These are phyloP conservation scores for Octopus bimaculoides DNA, from an alignment of 1,140 invertebrate species.

Conservation along the genomic window DNA sequence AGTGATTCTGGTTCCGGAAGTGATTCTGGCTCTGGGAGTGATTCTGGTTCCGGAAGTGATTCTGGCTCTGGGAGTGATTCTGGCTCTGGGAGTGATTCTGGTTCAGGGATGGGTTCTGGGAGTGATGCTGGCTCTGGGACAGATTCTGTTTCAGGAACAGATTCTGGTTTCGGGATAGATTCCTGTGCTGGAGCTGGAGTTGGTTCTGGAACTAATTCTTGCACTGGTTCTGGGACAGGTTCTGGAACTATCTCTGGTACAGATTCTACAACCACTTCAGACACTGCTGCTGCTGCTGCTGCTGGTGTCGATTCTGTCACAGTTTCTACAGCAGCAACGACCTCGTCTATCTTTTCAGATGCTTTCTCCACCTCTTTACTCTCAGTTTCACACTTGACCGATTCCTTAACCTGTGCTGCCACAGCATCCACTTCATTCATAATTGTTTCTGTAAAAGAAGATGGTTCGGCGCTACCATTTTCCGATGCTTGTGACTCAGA, in stretches of 20 bases:
- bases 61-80: conserved; percentile 16
- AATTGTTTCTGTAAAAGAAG: too few relatives aligned
- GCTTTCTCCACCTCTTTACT: too few relatives aligned
- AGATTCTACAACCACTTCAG: conserved; percentile 5
- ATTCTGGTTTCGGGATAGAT: conserved; percentile 2
- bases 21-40: conserved; percentile 1
- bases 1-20: conserved; percentile 11
- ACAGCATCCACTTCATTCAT: too few relatives aligned
- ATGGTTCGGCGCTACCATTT: too few relatives aligned
- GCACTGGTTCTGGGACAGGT: conserved; percentile 5
- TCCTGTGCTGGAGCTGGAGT: background rate
- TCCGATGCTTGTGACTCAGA: too few relatives aligned
- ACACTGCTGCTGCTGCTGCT: background rate
- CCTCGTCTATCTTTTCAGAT: too few relatives aligned
- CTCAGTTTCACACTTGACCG: too few relatives aligned
- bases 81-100: conserved; percentile 16
- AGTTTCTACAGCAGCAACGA: background rate
- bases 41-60: conserved; percentile 16
- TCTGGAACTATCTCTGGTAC: conserved; percentile 10
- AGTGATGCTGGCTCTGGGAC: conserved; percentile 7
- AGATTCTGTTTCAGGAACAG: background rate
- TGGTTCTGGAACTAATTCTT: background rate
- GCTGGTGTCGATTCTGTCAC: background rate
- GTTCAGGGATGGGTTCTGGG: background rate
- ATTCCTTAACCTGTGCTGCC: too few relatives aligned